These are phyloP conservation scores for Antechinus stuartii DNA, from an alignment of 2,113 vertebrate genomes.

Conservation along the genomic window DNA sequence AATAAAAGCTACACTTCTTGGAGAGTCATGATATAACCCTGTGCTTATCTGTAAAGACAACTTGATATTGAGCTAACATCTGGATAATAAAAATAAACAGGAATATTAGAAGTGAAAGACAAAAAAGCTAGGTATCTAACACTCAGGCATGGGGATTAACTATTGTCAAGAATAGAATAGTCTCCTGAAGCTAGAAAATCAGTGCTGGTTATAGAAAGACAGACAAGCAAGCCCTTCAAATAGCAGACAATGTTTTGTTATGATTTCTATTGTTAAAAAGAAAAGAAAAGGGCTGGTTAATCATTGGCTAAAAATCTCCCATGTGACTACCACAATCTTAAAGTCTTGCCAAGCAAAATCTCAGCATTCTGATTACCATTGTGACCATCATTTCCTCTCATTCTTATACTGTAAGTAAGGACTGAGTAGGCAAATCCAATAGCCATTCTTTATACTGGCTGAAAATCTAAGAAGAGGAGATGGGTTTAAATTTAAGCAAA, in stretches of 20 bases:
- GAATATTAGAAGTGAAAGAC: neutral
- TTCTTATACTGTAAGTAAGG: neutral
- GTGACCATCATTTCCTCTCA: neutral
- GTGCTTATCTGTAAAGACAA: neutral
- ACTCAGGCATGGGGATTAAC: neutral
- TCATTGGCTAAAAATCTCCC: neutral
- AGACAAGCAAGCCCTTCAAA: neutral
- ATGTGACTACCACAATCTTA: neutral
- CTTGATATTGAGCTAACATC: neutral
- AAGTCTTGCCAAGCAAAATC: neutral
- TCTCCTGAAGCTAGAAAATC: neutral
- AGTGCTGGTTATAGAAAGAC: neutral
- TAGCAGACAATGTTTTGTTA: neutral
- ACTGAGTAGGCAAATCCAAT: neutral
- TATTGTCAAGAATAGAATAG: neutral
- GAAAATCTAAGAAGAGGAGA: neutral
- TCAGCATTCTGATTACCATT: neutral
- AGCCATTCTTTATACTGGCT: neutral
- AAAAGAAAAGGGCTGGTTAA: neutral
- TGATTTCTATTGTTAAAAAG: neutral
- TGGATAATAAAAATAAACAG: neutral
- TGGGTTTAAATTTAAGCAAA: neutral
- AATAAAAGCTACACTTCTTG: conserved; percentile 28
- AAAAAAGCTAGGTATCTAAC: neutral
- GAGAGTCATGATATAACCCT: neutral